phyloP scores from a whole-genome alignment of 53 echinoderm and acorn worm species.

The Paelopatides confundens region DNA sequence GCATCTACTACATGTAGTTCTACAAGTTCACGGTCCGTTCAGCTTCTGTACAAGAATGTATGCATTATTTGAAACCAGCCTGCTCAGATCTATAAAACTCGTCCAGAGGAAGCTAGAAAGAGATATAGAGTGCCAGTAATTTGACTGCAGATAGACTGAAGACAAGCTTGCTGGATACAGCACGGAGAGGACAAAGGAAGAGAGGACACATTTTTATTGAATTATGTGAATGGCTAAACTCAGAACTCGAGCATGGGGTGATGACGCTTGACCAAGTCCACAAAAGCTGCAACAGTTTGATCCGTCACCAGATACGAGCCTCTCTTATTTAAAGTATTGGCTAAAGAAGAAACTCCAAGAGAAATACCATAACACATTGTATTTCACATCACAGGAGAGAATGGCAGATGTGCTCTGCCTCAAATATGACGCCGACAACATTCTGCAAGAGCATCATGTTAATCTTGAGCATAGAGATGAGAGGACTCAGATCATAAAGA shows the following conservation, averaged over 20 bases:
- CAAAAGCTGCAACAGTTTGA: conserved; percentile 13
- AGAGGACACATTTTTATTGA: conserved; percentile 62
- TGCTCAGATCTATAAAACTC: no score
- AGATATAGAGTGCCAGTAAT: no score
- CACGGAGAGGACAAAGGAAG: no score
- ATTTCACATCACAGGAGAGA: conserved; percentile 53
- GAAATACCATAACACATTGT: conserved; percentile 65
- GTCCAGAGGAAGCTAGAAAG: no score
- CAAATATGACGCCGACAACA: conserved; percentile 53
- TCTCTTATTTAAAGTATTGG: background rate
- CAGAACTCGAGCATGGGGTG: conserved; percentile 63
- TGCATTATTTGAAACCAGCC: no score
- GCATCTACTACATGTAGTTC: no score
- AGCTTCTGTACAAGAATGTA: no score
- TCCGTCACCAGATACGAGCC: no score
- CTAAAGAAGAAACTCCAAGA: conserved; percentile 37
- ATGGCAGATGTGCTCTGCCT: conserved; percentile 70
- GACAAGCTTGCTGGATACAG: no score
- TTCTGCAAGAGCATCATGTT: conserved; percentile 58
- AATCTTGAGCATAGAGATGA: conserved; percentile 2
- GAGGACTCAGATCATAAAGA: conserved; percentile 68
- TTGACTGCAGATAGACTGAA: no score
- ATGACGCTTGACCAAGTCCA: no score
- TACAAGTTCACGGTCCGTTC: no score
- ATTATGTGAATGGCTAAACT: conserved; percentile 71